Percentiles rank a stretch among this genome's conserved stretches.
Evolutionary conservation across 2,113 vertebrate genomes (phyloP).

Genomic region (Gymnobelideus leadbeateri): DNA sequence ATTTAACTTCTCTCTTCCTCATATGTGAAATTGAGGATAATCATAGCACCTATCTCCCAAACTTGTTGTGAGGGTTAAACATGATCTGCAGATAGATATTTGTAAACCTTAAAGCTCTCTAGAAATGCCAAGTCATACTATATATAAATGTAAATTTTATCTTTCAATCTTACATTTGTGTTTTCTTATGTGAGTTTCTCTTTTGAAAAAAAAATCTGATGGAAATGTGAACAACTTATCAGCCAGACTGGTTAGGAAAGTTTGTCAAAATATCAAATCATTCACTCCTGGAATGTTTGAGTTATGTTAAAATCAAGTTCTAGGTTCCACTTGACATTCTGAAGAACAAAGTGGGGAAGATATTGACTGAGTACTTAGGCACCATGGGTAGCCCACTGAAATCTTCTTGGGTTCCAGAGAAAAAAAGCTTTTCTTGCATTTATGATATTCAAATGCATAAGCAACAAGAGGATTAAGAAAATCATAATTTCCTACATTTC

Average conservation of each 20-base stretch:
- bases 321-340: conserved; percentile 5
- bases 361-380: neutral
- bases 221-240: neutral
- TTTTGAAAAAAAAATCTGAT: neutral
- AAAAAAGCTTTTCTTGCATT: neutral
- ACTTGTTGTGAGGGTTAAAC: neutral
- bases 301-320: neutral
- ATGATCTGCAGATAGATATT: neutral
- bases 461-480: neutral
- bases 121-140: neutral
- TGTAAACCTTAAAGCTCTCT: neutral
- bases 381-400: neutral
- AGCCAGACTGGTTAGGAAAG: neutral
- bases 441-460: neutral
- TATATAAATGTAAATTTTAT: neutral
- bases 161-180: neutral
- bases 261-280: conserved; percentile 35
- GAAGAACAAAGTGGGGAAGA: neutral
- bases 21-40: neutral
- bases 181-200: neutral
- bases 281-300: conserved; percentile 20
- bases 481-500: neutral
- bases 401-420: neutral
- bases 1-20: neutral
- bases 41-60: neutral